Conservation (phyloP, 2,797 vertebrate genomes). For the Rhabdomys pumilio region DNA sequence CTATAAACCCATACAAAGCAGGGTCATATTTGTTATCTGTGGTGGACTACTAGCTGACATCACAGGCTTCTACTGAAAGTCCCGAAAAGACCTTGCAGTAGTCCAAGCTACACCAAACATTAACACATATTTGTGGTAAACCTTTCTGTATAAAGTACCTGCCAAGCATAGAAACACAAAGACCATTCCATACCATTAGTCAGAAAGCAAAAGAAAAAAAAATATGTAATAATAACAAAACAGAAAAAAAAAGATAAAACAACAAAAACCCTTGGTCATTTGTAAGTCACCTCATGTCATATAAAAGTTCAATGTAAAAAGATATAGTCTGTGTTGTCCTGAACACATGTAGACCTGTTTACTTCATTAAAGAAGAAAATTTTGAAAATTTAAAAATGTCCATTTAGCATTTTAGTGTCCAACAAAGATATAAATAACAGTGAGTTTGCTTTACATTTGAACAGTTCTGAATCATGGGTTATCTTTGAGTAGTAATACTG, state of each 20-base stretch:
- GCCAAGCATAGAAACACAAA: conserved; percentile 88
- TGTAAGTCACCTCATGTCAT: conserved; percentile 94
- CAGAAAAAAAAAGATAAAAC: conserved; percentile 82
- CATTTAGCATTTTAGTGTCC: conserved; percentile 92
- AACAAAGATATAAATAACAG: conserved; percentile 87
- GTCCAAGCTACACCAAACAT: conserved; percentile 94
- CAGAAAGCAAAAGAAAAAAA: conserved; percentile 82
- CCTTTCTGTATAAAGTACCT: conserved; percentile 96
- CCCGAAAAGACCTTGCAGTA: conserved; percentile 90
- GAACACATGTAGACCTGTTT: conserved; percentile 89
- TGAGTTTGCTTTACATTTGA: conserved; percentile 81
- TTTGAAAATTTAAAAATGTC: conserved; percentile 84
- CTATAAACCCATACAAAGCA: conserved; percentile 90
- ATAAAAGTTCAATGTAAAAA: conserved; percentile 92
- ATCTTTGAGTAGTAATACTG: conserved; percentile 83
- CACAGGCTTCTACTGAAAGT: conserved; percentile 90
- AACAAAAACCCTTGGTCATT: conserved; percentile 90
- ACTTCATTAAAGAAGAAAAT: conserved; percentile 86
- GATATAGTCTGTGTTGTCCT: conserved; percentile 91
- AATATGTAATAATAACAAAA: conserved; percentile 81
- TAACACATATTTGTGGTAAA: conserved; percentile 96
- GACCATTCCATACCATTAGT: conserved; percentile 94
- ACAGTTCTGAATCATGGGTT: conserved; percentile 76
- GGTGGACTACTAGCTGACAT: conserved; percentile 89
- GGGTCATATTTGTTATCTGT: conserved; percentile 90